phyloP scores from a whole-genome alignment of 2,888 invertebrate genomes.

The Hydropsyche betteni region DNA sequence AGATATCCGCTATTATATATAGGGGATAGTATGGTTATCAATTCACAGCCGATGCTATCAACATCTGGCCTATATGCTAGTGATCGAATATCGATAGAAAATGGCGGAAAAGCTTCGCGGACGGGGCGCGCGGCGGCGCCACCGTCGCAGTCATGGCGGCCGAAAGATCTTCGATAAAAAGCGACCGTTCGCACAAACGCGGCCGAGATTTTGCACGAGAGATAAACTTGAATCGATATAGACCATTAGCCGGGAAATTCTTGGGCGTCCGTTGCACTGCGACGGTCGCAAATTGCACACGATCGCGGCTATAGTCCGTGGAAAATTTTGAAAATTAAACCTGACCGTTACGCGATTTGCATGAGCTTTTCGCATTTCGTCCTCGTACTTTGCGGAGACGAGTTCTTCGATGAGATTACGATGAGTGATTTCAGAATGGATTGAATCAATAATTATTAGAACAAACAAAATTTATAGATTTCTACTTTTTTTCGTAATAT shows the following conservation, averaged over 20 bases:
- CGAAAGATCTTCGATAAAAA: not conserved
- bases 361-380: too few relatives aligned
- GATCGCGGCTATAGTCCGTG: not conserved
- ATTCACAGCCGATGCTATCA: too few relatives aligned
- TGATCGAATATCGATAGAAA: too few relatives aligned
- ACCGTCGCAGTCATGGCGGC: not conserved
- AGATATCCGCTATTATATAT: too few relatives aligned
- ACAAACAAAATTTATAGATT: too few relatives aligned
- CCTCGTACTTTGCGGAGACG: too few relatives aligned
- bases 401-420: too few relatives aligned
- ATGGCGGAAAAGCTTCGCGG: not conserved
- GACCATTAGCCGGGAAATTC: constrained; percentile 8
- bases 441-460: too few relatives aligned
- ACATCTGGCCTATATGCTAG: too few relatives aligned
- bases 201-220: constrained; percentile 4
- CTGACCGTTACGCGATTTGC: not conserved
- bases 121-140: not conserved
- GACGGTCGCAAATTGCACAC: not conserved
- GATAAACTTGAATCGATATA: constrained; percentile 1
- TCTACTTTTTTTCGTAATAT: too few relatives aligned
- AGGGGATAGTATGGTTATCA: too few relatives aligned
- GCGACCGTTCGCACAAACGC: not conserved
- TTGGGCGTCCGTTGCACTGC: constrained; percentile 4
- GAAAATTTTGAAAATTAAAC: not conserved
- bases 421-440: too few relatives aligned